These are phyloP conservation scores for Lagocephalus sceleratus DNA, from an alignment of 2,797 vertebrate genomes.

Conservation along the genomic window DNA sequence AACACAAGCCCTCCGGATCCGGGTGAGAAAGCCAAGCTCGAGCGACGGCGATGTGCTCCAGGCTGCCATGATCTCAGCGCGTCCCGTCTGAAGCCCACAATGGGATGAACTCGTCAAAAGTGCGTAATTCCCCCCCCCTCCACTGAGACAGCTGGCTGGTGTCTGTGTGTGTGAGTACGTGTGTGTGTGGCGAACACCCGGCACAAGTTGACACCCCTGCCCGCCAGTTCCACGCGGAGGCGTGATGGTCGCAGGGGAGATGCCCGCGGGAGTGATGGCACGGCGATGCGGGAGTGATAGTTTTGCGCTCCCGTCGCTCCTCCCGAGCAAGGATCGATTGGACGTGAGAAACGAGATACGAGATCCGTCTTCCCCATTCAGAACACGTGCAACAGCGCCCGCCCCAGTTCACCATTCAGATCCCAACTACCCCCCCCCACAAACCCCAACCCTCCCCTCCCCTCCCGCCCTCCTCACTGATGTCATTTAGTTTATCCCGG, in stretches of 20 bases:
- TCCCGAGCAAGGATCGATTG: constrained; percentile 78
- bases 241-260: constrained; percentile 55
- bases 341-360: constrained; percentile 73
- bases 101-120: constrained; percentile 62
- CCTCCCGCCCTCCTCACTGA: constrained; percentile 58
- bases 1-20: constrained; percentile 37
- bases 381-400: constrained; percentile 78
- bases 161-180: constrained; percentile 2
- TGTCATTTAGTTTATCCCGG: constrained; percentile 73
- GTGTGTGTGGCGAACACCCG: constrained; percentile 49
- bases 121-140: constrained; percentile 71
- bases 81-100: constrained; percentile 48
- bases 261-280: constrained; percentile 57
- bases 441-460: constrained; percentile 13
- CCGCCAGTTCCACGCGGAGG: constrained; percentile 36
- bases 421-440: constrained; percentile 44
- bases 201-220: constrained; percentile 50
- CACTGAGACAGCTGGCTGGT: constrained; percentile 34
- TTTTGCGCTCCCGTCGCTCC: constrained; percentile 70
- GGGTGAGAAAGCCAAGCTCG: constrained; percentile 28
- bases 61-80: constrained; percentile 34
- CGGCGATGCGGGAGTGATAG: constrained; percentile 70
- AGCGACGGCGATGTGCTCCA: constrained; percentile 37
- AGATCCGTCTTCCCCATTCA: constrained; percentile 76
- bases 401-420: constrained; percentile 65